Base-by-base conservation (phyloP, 2,888 invertebrate genomes). In the Dolomedes plantarius region DNA sequence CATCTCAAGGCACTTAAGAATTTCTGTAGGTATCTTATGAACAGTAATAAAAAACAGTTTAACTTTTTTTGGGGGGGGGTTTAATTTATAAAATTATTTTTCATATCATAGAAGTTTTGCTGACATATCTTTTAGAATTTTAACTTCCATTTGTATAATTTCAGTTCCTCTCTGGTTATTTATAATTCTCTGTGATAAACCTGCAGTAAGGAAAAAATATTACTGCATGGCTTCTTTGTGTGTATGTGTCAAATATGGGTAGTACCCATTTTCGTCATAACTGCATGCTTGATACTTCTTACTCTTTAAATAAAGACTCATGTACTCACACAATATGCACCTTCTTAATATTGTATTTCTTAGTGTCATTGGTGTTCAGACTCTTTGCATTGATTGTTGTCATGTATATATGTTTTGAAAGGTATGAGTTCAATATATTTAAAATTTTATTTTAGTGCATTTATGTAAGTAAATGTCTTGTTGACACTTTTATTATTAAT, bases 241-340 rank as follows among this genome's bases (percentile, higher is more conserved):
- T 23, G 23, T 23, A 6, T 1, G 16, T 36, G 5, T 56, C 23
- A 5, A 56, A 9, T 16, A 9, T 46, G 13, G 13, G 11, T 46
- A 16, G 11, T 11, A 2, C n/a, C 2, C 16, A 16, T 46, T 46
- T 46, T 16, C 46, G 46, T 46, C 16, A 16, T 56, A 1, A 56
- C 27, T 67, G 80, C 62, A 74, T 68, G 74, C 28, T 27, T 39
- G 39, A 62, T 29, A 36, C n/a, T 50, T 41, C 69, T 79, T 28
- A 56, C 67, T 74, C 36, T 50, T 79, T 46, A 64, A 56, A 62
- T 23, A 16, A 46, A 46, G 16, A 46, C 9, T n/a, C n/a, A n/a
- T n/a, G n/a, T n/a, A n/a, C n/a, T n/a, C n/a, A n/a, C n/a, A n/a
- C n/a, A n/a, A 56, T 56, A 6, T 56, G 56, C 56, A 56, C 56